A percentile compares a stretch with the other conserved stretches of the same genome.
phyloP scores from a whole-genome alignment of 2,113 vertebrate genomes.

The Prionailurus viverrinus region DNA sequence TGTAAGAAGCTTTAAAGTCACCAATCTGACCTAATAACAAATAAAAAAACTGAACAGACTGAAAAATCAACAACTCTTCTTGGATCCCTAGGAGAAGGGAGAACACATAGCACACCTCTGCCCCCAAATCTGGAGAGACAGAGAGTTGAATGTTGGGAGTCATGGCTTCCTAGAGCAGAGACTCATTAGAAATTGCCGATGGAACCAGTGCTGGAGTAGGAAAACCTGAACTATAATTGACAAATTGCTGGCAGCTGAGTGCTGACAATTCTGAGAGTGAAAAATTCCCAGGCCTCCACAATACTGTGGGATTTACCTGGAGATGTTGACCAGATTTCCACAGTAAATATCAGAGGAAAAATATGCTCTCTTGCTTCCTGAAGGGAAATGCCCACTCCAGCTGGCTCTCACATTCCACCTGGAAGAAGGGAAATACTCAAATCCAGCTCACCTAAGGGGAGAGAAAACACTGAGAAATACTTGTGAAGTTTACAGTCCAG shows the following conservation, averaged over 20 bases:
- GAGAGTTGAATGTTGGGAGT: not conserved
- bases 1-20: not conserved
- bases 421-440: not conserved
- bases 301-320: not conserved
- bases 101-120: not conserved
- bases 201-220: not conserved
- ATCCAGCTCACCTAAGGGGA: not conserved
- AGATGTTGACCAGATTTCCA: not conserved
- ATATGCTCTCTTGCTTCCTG: not conserved
- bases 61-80: not conserved
- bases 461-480: not conserved
- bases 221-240: not conserved
- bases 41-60: not conserved
- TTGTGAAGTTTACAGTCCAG: not conserved
- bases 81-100: not conserved
- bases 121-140: not conserved
- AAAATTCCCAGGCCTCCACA: not conserved
- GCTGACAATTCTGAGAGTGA: not conserved
- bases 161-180: not conserved
- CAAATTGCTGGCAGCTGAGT: not conserved
- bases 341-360: not conserved
- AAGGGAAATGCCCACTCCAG: not conserved
- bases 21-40: not conserved
- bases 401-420: not conserved
- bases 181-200: not conserved